phyloP scores from a whole-genome alignment of 2,888 invertebrate species.

The Drosophila phalerata region DNA sequence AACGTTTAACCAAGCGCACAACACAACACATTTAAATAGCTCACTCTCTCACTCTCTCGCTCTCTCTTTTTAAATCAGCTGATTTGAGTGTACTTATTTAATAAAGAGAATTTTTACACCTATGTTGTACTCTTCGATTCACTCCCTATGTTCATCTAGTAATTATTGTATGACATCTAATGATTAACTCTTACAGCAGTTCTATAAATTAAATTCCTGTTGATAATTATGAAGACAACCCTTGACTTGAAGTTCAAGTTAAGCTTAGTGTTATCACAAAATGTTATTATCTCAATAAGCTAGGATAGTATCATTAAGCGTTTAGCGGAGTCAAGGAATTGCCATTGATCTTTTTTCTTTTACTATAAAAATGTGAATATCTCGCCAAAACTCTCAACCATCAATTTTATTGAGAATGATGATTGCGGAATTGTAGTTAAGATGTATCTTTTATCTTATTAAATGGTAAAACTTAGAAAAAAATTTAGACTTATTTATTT shows the following conservation, averaged over 20 bases:
- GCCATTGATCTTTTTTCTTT: too few species aligned
- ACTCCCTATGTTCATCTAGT: background rate
- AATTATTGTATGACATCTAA: background rate
- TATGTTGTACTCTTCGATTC: background rate
- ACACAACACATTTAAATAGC: constrained; percentile 4
- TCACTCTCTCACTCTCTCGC: background rate
- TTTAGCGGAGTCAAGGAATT: too few species aligned
- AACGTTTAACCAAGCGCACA: constrained; percentile 3
- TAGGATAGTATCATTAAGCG: too few species aligned
- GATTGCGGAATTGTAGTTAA: too few species aligned
- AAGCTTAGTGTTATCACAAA: constrained; percentile 1
- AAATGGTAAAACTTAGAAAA: too few species aligned
- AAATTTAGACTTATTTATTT: too few species aligned
- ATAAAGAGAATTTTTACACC: background rate
- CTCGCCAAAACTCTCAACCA: too few species aligned
- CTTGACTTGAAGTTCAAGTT: constrained; percentile 1
- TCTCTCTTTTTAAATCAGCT: background rate
- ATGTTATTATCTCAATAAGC: background rate
- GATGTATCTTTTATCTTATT: too few species aligned
- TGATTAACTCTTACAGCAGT: background rate
- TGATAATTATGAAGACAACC: background rate
- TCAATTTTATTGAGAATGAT: too few species aligned
- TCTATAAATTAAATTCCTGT: background rate
- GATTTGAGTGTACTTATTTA: background rate
- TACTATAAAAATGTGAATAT: background rate